phyloP scores from a whole-genome alignment of 2,113 vertebrate species.

The Tetraodon nigroviridis region DNA sequence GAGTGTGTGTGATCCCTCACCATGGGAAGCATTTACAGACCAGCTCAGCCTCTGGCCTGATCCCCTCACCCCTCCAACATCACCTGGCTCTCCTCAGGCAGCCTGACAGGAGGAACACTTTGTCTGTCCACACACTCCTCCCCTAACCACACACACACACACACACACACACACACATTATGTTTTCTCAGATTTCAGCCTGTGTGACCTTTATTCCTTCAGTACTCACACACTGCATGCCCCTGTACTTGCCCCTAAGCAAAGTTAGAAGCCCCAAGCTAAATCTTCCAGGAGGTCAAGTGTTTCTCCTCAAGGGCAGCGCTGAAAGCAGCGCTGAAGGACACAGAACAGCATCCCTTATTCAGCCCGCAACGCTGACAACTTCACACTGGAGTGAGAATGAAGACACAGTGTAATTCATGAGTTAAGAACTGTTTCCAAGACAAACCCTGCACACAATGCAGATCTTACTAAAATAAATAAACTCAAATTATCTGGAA shows the following conservation, averaged over 20 bases:
- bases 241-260: constrained; percentile 10
- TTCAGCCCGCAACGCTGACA: neutral
- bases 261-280: neutral
- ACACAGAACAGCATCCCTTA: neutral
- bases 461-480: neutral
- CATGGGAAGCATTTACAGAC: constrained; percentile 61
- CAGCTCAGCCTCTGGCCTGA: constrained; percentile 48
- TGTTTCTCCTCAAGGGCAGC: constrained; percentile 13
- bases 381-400: neutral
- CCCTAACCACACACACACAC: constrained; percentile 22
- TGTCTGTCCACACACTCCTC: constrained; percentile 41
- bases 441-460: neutral
- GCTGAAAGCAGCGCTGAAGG: constrained; percentile 11
- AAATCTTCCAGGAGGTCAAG: neutral
- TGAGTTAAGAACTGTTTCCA: neutral
- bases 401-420: too few relatives aligned
- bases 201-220: constrained; percentile 33
- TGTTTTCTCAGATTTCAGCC: constrained; percentile 46
- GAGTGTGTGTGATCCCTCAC: constrained; percentile 47
- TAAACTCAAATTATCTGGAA: too few relatives aligned
- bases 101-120: constrained; percentile 47
- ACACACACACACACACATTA: constrained; percentile 45
- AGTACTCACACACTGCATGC: constrained; percentile 14
- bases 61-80: constrained; percentile 20
- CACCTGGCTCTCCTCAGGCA: constrained; percentile 63